Conservation (phyloP, 1,140 invertebrate genomes). For the Apis mellifera region DNA sequence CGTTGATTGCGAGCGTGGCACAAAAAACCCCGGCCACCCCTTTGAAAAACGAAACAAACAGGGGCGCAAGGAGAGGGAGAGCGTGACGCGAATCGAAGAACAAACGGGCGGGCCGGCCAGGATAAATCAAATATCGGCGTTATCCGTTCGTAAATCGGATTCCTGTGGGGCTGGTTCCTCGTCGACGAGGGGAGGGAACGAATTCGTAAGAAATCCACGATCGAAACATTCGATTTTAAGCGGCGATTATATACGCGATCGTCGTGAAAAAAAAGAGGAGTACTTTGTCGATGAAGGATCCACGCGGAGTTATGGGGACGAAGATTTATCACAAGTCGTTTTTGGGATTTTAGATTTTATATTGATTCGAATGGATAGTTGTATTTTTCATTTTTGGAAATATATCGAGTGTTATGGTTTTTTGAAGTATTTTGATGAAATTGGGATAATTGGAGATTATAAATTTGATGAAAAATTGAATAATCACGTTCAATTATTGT, state of each 20-base stretch:
- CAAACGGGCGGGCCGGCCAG: not conserved
- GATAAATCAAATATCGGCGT: constrained; percentile 50
- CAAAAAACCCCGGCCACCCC: not conserved
- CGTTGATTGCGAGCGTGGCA: constrained; percentile 30
- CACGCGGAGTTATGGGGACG: not conserved
- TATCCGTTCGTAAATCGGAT: constrained; percentile 32
- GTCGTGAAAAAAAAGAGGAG: not conserved
- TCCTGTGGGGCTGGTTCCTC: constrained; percentile 22
- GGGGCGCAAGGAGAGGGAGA: not conserved
- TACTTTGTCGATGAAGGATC: not conserved
- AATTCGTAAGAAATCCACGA: constrained; percentile 32
- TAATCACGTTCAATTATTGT: too few species aligned
- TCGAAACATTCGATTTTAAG: not conserved
- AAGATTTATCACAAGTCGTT: not conserved
- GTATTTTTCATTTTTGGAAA: too few species aligned
- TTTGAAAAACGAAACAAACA: constrained; percentile 22
- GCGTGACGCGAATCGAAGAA: constrained; percentile 21
- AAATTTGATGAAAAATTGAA: too few species aligned
- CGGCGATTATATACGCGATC: not conserved
- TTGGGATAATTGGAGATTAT: too few species aligned
- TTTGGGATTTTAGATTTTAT: too few species aligned
- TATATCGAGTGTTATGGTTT: too few species aligned
- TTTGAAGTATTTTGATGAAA: too few species aligned
- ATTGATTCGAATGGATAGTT: too few species aligned
- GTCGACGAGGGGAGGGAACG: constrained; percentile 18